Evolutionary conservation across 1,140 invertebrate species (phyloP).

Genomic region (Cyphomyrmex costatus): DNA sequence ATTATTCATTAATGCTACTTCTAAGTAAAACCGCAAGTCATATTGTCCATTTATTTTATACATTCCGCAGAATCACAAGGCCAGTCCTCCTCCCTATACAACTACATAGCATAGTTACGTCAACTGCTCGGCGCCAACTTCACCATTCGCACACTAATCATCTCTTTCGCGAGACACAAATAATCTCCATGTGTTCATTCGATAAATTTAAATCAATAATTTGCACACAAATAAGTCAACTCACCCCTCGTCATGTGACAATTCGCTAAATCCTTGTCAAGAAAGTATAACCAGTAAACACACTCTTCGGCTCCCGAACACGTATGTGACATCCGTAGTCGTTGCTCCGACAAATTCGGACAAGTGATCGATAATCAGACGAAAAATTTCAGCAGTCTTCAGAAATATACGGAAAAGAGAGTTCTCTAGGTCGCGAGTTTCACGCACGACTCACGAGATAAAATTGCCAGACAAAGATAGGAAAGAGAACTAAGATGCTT

Average conservation of each 20-base stretch:
- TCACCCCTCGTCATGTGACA: slow-evolving; percentile 32
- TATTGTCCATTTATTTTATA: slow-evolving; percentile 44
- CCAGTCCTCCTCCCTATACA: slow-evolving; percentile 11
- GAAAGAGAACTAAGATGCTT: background rate
- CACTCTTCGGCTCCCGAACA: slow-evolving; percentile 44
- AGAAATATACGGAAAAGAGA: background rate
- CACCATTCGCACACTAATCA: background rate
- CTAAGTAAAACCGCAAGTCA: slow-evolving; percentile 17
- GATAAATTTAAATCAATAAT: background rate
- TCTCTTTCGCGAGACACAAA: background rate
- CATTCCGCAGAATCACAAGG: slow-evolving; percentile 35
- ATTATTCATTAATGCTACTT: background rate
- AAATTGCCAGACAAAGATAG: background rate
- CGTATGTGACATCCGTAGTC: slow-evolving; percentile 49
- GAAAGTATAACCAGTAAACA: slow-evolving; percentile 37
- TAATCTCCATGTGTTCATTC: background rate
- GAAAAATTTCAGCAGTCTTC: slow-evolving; percentile 31
- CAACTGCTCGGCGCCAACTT: slow-evolving; percentile 10
- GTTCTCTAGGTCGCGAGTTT: background rate
- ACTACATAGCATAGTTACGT: slow-evolving; percentile 32
- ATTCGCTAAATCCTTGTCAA: slow-evolving; percentile 10
- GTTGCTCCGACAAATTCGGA: background rate
- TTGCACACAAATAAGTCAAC: background rate
- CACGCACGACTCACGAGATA: slow-evolving; percentile 1
- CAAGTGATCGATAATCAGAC: slow-evolving; percentile 33